phyloP scores from a whole-genome alignment of 2,888 invertebrate genomes.

The Ophion obscuratus region DNA sequence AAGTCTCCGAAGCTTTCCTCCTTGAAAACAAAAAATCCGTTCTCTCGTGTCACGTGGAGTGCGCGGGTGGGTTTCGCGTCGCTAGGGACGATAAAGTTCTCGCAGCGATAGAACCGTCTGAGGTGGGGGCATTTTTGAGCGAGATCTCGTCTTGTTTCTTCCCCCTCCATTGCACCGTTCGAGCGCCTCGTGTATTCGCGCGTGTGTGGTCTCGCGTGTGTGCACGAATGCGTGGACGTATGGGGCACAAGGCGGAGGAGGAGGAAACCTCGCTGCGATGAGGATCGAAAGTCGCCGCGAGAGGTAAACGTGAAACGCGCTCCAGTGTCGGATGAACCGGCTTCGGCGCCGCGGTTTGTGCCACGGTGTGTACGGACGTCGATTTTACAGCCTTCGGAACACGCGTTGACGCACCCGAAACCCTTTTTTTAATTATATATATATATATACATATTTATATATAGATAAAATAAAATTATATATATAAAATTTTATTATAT shows the following conservation, averaged over 20 bases:
- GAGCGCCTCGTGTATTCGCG: not conserved
- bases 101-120: conserved; percentile 22
- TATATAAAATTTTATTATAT: no score
- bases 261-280: conserved; percentile 52
- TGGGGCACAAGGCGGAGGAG: conserved; percentile 46
- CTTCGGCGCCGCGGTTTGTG: conserved; percentile 63
- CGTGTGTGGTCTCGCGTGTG: not conserved
- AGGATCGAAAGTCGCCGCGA: conserved; percentile 64
- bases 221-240: not conserved
- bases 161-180: conserved; percentile 31
- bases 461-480: no score
- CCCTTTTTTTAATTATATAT: not conserved
- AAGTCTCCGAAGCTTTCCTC: not conserved
- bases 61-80: conserved; percentile 32
- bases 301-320: conserved; percentile 54
- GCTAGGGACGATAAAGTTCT: conserved; percentile 30
- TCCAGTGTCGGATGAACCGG: conserved; percentile 71
- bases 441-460: not conserved
- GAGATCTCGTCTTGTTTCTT: conserved; percentile 42
- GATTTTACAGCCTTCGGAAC: conserved; percentile 29
- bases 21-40: not conserved
- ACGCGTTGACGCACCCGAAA: conserved; percentile 58
- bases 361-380: conserved; percentile 42
- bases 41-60: conserved; percentile 35
- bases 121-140: conserved; percentile 42